Evolutionary conservation across 2,888 invertebrate genomes (phyloP), one percentile per base, ranked within the genome.

Genomic region (Nowickia ferox): DNA sequence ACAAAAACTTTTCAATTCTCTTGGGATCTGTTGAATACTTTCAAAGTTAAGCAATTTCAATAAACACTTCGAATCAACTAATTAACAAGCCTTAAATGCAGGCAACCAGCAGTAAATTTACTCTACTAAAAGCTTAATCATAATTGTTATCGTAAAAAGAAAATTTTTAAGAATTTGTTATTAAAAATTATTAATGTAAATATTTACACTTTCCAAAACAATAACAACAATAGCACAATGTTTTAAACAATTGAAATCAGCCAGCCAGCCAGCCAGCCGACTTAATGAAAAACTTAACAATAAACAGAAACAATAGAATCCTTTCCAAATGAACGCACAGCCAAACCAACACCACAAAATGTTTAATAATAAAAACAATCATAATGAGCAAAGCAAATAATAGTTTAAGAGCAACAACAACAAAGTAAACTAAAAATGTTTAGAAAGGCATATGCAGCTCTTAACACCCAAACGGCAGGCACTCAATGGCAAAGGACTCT

Each of bases 361-460:
- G 38, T 51, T 66, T 66, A 61, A 69, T 71, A 72, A 72, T 15
- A 79, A 57, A 42, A 80, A 66, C 65, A 69, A 75, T 55, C 84
- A 86, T 69, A 88, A 88, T 87, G 86, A 86, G 86, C 87, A 88
- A 88, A 88, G 87, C 87, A 89, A 89, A 89, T 88, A 90, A 89
- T 89, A 89, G 88, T 85, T 87, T 63, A 80, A 79, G 80, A 82
- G 48, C 80, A 87, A 75, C 68, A 61, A 68, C 15, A 63, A 19
- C 17, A 79, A 72, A 10, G 2, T 17, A 78, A 46, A 44, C 44
- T 22, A 10, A 68, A 65, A 63, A 48, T 68, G 40, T 72, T 84
- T 84, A 59, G 55, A 53, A 74, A 81, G 77, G 72, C 89, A 91
- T 90, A 89, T 89, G 88, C 91, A 90, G 90, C 92, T 92, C 92